These are phyloP conservation scores for Apis laboriosa DNA, from an alignment of 1,140 invertebrate species.

Conservation along the genomic window DNA sequence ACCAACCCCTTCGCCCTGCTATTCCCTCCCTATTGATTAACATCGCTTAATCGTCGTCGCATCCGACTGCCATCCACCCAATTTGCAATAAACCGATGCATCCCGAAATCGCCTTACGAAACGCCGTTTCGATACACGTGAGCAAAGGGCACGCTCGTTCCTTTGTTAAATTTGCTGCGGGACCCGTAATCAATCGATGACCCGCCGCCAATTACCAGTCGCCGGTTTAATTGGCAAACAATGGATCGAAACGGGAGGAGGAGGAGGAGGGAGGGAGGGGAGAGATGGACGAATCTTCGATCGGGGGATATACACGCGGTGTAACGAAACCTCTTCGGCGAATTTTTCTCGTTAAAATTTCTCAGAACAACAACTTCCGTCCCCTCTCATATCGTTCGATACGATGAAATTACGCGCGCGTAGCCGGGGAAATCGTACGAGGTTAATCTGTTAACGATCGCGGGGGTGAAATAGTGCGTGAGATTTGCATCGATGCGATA, in stretches of 20 bases:
- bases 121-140: not conserved
- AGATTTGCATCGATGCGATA: too few species aligned
- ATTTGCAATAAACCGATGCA: too few species aligned
- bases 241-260: conserved; percentile 29
- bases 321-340: not conserved
- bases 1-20: not conserved
- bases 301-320: conserved; percentile 34
- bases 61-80: too few species aligned
- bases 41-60: not conserved
- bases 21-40: not conserved
- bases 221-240: conserved; percentile 66
- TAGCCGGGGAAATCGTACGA: too few species aligned
- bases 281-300: conserved; percentile 10
- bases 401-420: not conserved
- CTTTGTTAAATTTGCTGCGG: conserved; percentile 62
- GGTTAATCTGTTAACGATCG: too few species aligned
- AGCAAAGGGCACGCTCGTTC: conserved; percentile 15
- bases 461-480: too few species aligned
- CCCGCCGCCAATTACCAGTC: conserved; percentile 55
- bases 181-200: conserved; percentile 62
- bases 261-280: not conserved
- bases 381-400: not conserved
- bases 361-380: not conserved
- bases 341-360: not conserved
- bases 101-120: too few species aligned